Evolutionary conservation across 2,888 invertebrate species (phyloP).

Genomic region (Thalpophila matura): DNA sequence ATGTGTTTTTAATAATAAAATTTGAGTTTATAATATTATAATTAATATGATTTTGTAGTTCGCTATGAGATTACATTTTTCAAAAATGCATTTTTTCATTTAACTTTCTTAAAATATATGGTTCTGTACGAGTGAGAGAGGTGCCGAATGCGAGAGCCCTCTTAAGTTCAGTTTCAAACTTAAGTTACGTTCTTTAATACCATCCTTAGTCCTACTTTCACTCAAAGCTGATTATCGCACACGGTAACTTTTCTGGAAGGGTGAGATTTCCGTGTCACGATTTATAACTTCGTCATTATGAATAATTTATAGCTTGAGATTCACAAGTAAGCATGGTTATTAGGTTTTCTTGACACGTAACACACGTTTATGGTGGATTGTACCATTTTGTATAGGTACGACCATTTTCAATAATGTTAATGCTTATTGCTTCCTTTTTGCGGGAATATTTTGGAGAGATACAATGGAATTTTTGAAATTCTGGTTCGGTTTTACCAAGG

Average conservation of each 20-base stretch:
- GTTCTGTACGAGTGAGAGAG: too few relatives aligned
- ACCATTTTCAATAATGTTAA: constrained; percentile 41
- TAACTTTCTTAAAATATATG: too few relatives aligned
- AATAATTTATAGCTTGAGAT: constrained; percentile 48
- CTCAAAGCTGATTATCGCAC: constrained; percentile 31
- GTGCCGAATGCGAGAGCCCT: too few relatives aligned
- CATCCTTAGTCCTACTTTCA: too few relatives aligned
- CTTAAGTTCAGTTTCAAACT: too few relatives aligned
- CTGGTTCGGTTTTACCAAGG: too few relatives aligned
- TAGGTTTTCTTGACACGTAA: constrained; percentile 55
- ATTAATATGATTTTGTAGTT: too few relatives aligned
- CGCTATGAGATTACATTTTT: too few relatives aligned
- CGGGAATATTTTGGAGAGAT: background rate
- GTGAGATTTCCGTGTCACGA: constrained; percentile 50
- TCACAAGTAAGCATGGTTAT: constrained; percentile 55
- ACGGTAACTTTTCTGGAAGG: constrained; percentile 27
- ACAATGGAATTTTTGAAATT: background rate
- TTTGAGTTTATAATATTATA: too few relatives aligned
- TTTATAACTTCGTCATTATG: constrained; percentile 59
- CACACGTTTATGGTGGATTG: constrained; percentile 14
- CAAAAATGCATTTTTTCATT: too few relatives aligned
- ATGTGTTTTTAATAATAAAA: too few relatives aligned
- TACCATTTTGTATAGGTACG: constrained; percentile 24
- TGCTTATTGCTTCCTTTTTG: constrained; percentile 8
- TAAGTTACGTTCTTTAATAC: too few relatives aligned